A percentile compares a stretch with the other conserved stretches of the same genome.
These are phyloP conservation scores for Melanostoma scalare DNA, from an alignment of 2,888 invertebrate species.

Conservation along the genomic window DNA sequence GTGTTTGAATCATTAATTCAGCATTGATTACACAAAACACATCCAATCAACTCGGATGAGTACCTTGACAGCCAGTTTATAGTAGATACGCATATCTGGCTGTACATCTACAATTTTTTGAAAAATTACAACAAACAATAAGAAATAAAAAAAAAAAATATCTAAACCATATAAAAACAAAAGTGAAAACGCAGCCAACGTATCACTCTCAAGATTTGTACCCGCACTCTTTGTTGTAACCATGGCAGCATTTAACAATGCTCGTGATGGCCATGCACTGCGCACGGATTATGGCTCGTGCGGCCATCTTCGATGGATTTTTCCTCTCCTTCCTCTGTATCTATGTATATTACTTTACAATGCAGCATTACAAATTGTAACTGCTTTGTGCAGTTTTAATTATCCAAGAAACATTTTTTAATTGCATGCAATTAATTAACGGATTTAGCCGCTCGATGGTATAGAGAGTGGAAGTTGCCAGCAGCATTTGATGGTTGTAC, in stretches of 20 bases:
- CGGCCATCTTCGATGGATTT: conserved; percentile 63
- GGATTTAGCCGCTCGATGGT: conserved; percentile 71
- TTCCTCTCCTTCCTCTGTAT: conserved; percentile 52
- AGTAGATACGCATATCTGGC: too few relatives aligned
- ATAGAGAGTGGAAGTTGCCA: conserved; percentile 72
- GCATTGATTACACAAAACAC: too few relatives aligned
- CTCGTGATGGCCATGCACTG: conserved; percentile 57
- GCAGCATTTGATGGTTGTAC: conserved; percentile 29
- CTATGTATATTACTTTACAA: conserved; percentile 48
- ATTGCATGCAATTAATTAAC: conserved; percentile 73
- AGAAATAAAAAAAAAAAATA: conserved; percentile 2
- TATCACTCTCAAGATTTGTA: conserved; percentile 49
- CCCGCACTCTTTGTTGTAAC: conserved; percentile 21
- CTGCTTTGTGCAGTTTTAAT: conserved; percentile 72
- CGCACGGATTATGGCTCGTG: conserved; percentile 40
- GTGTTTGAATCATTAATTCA: too few relatives aligned
- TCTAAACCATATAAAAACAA: conserved; percentile 12
- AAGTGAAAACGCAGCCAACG: conserved; percentile 55
- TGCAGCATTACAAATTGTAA: conserved; percentile 69
- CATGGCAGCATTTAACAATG: conserved; percentile 15
- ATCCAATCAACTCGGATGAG: too few relatives aligned
- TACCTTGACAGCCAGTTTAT: too few relatives aligned
- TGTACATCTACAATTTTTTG: background rate
- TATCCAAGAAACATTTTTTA: conserved; percentile 73
- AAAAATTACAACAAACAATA: background rate